Conservation (phyloP, 2,797 vertebrate genomes). For the Chrosomus eos region DNA sequence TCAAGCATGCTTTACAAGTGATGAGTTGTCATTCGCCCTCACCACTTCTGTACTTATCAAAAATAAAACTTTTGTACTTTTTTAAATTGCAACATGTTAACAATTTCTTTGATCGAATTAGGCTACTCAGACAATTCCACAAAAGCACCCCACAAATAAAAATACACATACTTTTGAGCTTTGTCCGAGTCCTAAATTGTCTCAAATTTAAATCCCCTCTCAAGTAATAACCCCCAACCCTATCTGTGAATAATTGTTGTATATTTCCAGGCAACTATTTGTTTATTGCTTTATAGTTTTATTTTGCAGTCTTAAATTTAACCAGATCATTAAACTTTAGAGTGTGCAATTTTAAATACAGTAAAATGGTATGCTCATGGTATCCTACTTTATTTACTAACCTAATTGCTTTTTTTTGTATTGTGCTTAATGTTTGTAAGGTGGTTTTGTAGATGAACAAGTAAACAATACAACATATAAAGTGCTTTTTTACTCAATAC, state of each 20-base stretch:
- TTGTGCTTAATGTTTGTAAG: no score
- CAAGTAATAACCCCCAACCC: neutral
- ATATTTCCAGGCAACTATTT: neutral
- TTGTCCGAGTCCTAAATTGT: neutral
- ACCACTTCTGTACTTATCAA: neutral
- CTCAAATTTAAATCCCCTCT: neutral
- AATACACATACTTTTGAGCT: neutral
- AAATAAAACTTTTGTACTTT: neutral
- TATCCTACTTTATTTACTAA: no score
- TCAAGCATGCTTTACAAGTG: neutral
- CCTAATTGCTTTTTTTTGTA: no score
- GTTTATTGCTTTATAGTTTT: neutral
- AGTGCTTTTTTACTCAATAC: no score
- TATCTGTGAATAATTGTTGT: neutral
- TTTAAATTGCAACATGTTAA: neutral
- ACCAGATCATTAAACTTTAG: no score
- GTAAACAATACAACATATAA: no score
- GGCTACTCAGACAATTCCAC: neutral
- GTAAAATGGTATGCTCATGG: no score
- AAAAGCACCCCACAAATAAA: neutral
- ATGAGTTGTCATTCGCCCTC: neutral
- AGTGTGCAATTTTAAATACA: no score
- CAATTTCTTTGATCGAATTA: neutral
- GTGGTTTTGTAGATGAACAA: no score
- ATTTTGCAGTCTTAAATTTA: neutral